Evolutionary conservation across 2,888 invertebrate species (phyloP).

Genomic region (Heliconius charithonia): DNA sequence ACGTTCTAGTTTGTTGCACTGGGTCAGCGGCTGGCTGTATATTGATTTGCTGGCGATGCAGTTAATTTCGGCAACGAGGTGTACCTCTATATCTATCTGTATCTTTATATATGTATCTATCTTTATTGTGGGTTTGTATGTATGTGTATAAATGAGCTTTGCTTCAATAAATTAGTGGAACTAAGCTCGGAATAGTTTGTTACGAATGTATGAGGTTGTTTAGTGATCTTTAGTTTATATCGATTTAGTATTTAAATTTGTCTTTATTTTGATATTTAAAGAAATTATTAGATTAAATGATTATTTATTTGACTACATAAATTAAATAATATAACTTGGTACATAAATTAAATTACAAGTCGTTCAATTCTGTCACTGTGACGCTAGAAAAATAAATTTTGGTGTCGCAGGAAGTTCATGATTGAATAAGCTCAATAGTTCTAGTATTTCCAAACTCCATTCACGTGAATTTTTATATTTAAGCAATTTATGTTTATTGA

Average conservation of each 20-base stretch:
- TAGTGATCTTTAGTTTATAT: not conserved
- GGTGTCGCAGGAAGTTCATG: too few relatives aligned
- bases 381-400: too few relatives aligned
- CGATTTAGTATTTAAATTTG: not conserved
- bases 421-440: too few relatives aligned
- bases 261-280: not conserved
- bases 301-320: not conserved
- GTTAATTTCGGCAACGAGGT: constrained; percentile 76
- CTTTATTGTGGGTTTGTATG: not conserved
- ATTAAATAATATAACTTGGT: not conserved
- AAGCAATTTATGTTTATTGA: too few relatives aligned
- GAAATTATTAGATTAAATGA: not conserved
- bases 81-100: constrained; percentile 17
- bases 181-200: not conserved
- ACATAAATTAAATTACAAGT: not conserved
- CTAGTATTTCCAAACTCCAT: too few relatives aligned
- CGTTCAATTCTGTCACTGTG: not conserved
- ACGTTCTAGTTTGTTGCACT: constrained; percentile 72
- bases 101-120: not conserved
- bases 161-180: constrained; percentile 36
- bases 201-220: not conserved
- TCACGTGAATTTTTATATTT: too few relatives aligned
- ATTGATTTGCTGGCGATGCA: constrained; percentile 75
- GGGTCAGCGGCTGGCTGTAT: constrained; percentile 74
- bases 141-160: constrained; percentile 1